Evolutionary conservation across 2,113 vertebrate species (phyloP).

Genomic region (Myiagra hebetior): DNA sequence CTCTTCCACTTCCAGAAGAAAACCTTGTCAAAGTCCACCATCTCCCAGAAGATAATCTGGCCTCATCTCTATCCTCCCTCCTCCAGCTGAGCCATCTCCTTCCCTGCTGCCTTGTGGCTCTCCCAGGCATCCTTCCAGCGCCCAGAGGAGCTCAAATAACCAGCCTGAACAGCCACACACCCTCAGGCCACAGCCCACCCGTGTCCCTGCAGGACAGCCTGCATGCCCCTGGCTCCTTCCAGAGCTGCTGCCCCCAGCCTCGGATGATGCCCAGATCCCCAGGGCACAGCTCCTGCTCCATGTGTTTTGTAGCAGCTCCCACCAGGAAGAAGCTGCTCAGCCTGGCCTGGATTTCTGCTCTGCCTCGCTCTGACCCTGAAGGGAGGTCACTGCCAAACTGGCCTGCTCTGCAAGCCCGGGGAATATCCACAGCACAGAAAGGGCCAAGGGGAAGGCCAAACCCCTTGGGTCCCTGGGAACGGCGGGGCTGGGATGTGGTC

Average conservation of each 20-base stretch:
- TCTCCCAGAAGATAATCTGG: neutral
- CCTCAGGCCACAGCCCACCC: neutral
- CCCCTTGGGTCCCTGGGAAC: rapidly evolving
- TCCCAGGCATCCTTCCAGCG: neutral
- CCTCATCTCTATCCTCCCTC: neutral
- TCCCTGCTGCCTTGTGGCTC: neutral
- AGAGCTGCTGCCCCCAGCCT: neutral
- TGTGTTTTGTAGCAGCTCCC: neutral
- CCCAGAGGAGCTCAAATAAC: neutral
- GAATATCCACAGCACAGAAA: neutral
- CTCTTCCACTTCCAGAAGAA: neutral
- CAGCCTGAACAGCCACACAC: rapidly evolving
- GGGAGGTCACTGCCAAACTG: neutral
- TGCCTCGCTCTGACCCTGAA: rapidly evolving
- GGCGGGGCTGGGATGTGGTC: neutral
- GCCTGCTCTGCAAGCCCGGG: neutral
- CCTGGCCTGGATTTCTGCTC: neutral
- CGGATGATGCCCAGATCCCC: neutral
- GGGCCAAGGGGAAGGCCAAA: neutral
- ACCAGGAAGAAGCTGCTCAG: neutral
- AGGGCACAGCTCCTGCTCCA: neutral
- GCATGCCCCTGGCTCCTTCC: neutral
- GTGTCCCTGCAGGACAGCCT: neutral
- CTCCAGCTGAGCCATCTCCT: neutral
- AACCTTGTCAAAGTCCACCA: neutral